Conservation (phyloP, 1,140 invertebrate species). For the Drosophila melanogaster region Release_6_plus_ISO1_MT NT_033777.3:16214501-16215000, state of each 20-base stretch:
- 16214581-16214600: not conserved
- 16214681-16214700: constrained; percentile 40
- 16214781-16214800: constrained; percentile 29
- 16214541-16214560: constrained; percentile 36
- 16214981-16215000: too few species aligned
- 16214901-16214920: too few species aligned
- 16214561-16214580: constrained; percentile 6
- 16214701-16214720: constrained; percentile 14
- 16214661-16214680: constrained; percentile 83
- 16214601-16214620: constrained; percentile 23
- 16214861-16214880: constrained; percentile 43
- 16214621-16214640: constrained; percentile 41
- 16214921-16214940: not conserved
- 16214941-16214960: not conserved
- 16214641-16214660: constrained; percentile 67
- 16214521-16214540: constrained; percentile 77
- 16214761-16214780: constrained; percentile 75
- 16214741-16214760: constrained; percentile 81
- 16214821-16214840: constrained; percentile 82
- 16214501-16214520: constrained; percentile 83
- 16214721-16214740: constrained; percentile 64
- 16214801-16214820: constrained; percentile 75
- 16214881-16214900: constrained; percentile 18
- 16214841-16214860: constrained; percentile 72
- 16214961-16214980: not conserved